Percentiles rank a stretch among this genome's conserved stretches.
Evolutionary conservation across 1,140 invertebrate genomes (phyloP).

Genomic region (Diorhabda carinulata): DNA sequence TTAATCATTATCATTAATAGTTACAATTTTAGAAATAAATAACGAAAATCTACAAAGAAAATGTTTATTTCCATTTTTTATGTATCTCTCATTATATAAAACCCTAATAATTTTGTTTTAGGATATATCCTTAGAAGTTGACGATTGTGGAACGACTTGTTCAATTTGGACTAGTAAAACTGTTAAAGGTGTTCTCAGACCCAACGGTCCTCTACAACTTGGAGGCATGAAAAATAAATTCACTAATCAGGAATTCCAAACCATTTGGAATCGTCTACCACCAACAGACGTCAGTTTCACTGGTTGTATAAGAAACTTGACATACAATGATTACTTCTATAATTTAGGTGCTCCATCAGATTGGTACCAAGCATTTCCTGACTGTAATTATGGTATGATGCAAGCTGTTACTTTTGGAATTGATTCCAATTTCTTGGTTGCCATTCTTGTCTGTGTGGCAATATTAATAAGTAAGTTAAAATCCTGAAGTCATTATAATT

Average conservation of each 20-base stretch:
- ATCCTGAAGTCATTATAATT: too few relatives aligned
- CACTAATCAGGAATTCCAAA: constrained; percentile 49
- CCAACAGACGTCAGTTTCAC: constrained; percentile 66
- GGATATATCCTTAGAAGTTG: constrained; percentile 71
- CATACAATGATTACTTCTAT: constrained; percentile 73
- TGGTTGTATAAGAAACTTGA: constrained; percentile 84
- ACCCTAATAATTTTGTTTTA: constrained; percentile 37
- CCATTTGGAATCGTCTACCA: constrained; percentile 59
- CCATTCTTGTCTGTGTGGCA: constrained; percentile 75
- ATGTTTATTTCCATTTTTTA: too few relatives aligned
- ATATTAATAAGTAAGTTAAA: constrained; percentile 65
- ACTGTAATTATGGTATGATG: constrained; percentile 64
- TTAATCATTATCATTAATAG: neutral
- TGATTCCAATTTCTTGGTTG: constrained; percentile 77
- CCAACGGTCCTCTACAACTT: constrained; percentile 83
- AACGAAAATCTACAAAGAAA: too few relatives aligned
- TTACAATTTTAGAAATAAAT: too few relatives aligned
- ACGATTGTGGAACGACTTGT: constrained; percentile 70
- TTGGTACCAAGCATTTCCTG: constrained; percentile 60
- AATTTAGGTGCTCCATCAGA: constrained; percentile 71
- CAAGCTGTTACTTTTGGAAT: constrained; percentile 75
- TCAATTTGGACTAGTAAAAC: constrained; percentile 64
- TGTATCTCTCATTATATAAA: too few relatives aligned
- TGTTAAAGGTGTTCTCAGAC: constrained; percentile 75
- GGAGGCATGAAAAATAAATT: constrained; percentile 68